phyloP scores from a whole-genome alignment of 2,797 vertebrate genomes.

The Gorsachius magnificus region DNA sequence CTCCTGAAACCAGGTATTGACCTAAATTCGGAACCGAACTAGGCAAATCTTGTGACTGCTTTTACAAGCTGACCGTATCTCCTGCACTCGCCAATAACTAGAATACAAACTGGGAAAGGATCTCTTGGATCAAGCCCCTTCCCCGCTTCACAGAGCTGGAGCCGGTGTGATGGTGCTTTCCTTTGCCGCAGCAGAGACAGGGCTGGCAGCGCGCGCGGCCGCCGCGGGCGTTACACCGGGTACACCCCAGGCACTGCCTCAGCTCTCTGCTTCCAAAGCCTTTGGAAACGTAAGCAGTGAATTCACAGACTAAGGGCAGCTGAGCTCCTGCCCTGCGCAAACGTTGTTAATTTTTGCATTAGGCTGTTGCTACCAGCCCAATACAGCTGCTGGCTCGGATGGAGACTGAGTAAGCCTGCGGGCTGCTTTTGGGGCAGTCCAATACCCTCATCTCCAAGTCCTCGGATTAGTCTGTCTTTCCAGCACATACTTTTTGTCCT shows the following conservation, averaged over 20 bases:
- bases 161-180: background rate
- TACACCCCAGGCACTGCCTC: rapidly evolving
- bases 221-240: rapidly evolving
- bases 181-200: background rate
- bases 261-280: background rate
- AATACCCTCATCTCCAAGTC: background rate
- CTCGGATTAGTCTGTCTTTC: constrained; percentile 10
- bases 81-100: background rate
- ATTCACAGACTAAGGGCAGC: background rate
- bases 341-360: background rate
- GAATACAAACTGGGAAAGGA: background rate
- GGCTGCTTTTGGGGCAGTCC: background rate
- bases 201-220: background rate
- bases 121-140: background rate
- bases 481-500: constrained; percentile 1
- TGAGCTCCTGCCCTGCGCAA: background rate
- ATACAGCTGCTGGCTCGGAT: background rate
- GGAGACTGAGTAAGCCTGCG: background rate
- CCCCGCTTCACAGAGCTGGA: background rate
- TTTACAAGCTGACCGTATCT: background rate
- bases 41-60: background rate
- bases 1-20: background rate
- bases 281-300: background rate
- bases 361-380: background rate
- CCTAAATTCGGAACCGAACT: rapidly evolving